Evolutionary conservation across 2,888 invertebrate species (phyloP).

Genomic region (Proisotoma minuta): DNA sequence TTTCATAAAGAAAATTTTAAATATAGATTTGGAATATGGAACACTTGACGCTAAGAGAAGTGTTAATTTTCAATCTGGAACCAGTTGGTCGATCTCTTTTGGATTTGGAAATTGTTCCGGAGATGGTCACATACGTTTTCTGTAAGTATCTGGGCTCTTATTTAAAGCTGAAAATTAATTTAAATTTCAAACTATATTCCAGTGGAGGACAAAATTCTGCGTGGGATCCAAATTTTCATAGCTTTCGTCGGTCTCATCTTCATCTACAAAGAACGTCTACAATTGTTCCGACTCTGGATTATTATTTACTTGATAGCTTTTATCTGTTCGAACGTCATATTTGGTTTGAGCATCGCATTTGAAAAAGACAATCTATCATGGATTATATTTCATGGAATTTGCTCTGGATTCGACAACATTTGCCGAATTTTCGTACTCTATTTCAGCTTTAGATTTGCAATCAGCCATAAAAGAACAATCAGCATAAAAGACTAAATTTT

Average conservation of each 20-base stretch:
- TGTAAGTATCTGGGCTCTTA: slow-evolving; percentile 7
- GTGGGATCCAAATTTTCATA: slow-evolving; percentile 19
- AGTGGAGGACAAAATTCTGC: slow-evolving; percentile 28
- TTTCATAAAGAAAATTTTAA: not conserved
- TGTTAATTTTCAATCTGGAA: slow-evolving; percentile 23
- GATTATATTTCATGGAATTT: slow-evolving; percentile 15
- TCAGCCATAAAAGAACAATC: slow-evolving; percentile 26
- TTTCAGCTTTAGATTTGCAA: slow-evolving; percentile 29
- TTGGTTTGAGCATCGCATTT: not conserved
- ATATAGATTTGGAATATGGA: slow-evolving; percentile 29
- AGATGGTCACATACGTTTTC: slow-evolving; percentile 8
- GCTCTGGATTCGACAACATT: slow-evolving; percentile 17
- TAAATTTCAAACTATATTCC: not conserved
- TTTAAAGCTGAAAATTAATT: not conserved
- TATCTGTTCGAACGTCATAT: slow-evolving; percentile 15
- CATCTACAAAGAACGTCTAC: slow-evolving; percentile 24
- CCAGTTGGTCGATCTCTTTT: slow-evolving; percentile 3
- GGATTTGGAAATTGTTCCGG: not conserved
- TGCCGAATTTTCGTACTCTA: slow-evolving; percentile 28
- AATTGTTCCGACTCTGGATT: slow-evolving; percentile 27
- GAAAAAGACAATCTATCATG: not conserved
- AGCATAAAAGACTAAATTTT: slow-evolving; percentile 16
- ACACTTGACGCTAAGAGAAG: slow-evolving; percentile 20
- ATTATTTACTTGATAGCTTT: slow-evolving; percentile 21
- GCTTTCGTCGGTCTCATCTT: slow-evolving; percentile 20